Percentiles rank a stretch among this genome's conserved stretches.
Conservation (phyloP, 1,140 invertebrate species). For the Polypedilum vanderplanki region DNA sequence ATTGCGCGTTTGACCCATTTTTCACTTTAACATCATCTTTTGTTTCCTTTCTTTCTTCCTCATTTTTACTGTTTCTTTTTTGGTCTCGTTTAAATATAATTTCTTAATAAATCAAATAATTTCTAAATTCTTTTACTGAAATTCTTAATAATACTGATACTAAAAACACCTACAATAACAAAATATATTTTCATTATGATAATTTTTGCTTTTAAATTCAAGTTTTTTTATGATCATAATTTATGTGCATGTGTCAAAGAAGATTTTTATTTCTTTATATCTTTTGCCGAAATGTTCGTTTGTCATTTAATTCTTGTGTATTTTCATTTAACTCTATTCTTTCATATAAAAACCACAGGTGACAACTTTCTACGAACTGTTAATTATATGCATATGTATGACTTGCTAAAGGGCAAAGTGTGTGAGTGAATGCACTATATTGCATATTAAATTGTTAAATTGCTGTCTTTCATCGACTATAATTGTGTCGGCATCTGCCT, state of each 20-base stretch:
- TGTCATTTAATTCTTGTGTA: background rate
- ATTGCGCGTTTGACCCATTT: constrained; percentile 14
- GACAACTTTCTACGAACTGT: background rate
- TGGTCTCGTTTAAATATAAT: background rate
- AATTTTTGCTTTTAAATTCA: background rate
- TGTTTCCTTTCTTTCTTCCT: constrained; percentile 2
- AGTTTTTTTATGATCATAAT: constrained; percentile 1
- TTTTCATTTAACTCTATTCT: background rate
- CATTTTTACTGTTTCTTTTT: background rate
- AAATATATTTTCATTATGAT: constrained; percentile 9
- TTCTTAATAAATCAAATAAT: too few species aligned
- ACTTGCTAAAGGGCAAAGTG: background rate
- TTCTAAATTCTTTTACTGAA: too few species aligned
- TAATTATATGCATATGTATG: background rate
- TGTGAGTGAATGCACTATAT: too few species aligned
- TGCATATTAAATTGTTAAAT: too few species aligned
- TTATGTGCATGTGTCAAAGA: background rate
- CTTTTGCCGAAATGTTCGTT: background rate
- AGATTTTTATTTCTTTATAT: constrained; percentile 20
- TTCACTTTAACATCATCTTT: background rate
- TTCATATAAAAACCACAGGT: background rate
- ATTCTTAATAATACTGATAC: too few species aligned
- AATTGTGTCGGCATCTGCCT: background rate
- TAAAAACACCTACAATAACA: too few species aligned
- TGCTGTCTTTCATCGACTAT: too few species aligned